Evolutionary conservation across 2,113 vertebrate species (phyloP), one percentile per base, ranked within the genome.

Genomic region (Porphyrio hochstetteri): DNA sequence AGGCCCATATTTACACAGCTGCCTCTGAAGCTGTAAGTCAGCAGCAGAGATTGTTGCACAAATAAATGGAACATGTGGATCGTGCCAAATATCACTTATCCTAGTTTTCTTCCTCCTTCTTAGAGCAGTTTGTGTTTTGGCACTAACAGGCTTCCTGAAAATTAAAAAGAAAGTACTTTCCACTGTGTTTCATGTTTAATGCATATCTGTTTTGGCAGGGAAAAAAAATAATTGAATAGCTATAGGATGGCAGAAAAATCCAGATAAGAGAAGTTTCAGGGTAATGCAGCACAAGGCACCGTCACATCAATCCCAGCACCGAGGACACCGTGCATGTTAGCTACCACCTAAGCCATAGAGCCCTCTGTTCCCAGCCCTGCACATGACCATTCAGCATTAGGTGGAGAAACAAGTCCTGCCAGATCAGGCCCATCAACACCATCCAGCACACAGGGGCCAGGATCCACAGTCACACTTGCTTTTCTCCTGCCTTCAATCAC

Each of bases 41-140:
- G 91, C 92, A 94, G 78, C 82, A 91, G 91, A 7, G 38, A 91
- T 82, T 94, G 95, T 94, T 96, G 94, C 86, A 89, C 65, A 95
- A 96, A 96, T 92, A 94, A 93, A 82, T 16, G 65, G 67, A 96
- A 95, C 88, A 95, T 82, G 95, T 94, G 96, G 93, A 85, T 92
- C 95, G 82, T 96, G 95, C 92, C 96, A 96, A 94, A 93, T 94
- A 96, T 76, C 88, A 69, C 55, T 97, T 93, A 93, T 35, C 71
- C 88, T n/a, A 78, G 46, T 91, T 96, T 82, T 79, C 69, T 38
- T 94, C 36, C 77, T 86, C 33, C 50, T 86, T 50, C 82, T 92
- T 70, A 80, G 21, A 87, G 86, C 77, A 87, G 56, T 94, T 95
- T 82, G 86, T 72, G 53, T 76, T 95, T 85, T 96, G 92, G 86